Evolutionary conservation across 2,113 vertebrate species (phyloP).

Genomic region (Pelvicachromis taeniatus): DNA sequence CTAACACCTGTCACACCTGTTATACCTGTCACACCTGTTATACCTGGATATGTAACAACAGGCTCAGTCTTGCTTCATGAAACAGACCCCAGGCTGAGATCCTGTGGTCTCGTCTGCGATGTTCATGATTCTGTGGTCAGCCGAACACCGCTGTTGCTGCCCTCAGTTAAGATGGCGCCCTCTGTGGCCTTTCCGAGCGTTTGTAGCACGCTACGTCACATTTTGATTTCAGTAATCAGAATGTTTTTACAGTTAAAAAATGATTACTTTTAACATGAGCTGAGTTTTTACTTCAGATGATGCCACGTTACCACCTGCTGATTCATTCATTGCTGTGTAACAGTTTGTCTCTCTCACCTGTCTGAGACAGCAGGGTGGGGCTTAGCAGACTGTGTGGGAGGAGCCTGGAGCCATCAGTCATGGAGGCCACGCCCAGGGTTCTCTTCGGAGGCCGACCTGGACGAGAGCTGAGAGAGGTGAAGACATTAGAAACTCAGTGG

Average conservation of each 20-base stretch:
- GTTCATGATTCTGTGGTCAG: neutral
- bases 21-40: neutral
- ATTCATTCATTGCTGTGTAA: neutral
- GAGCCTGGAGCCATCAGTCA: constrained; percentile 81
- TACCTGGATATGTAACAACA: neutral
- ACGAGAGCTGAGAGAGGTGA: constrained; percentile 77
- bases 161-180: neutral
- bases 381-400: constrained; percentile 78
- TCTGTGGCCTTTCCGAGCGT: neutral
- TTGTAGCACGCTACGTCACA: neutral
- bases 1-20: too few relatives aligned
- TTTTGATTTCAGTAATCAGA: neutral
- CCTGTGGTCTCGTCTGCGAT: neutral
- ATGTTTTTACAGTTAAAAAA: neutral
- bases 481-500: neutral
- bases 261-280: neutral
- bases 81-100: neutral
- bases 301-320: neutral
- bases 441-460: constrained; percentile 91
- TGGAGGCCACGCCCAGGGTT: constrained; percentile 77
- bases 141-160: neutral
- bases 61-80: neutral
- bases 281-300: neutral
- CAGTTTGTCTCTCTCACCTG: neutral
- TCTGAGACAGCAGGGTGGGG: constrained; percentile 84